Conservation (phyloP, 2,888 invertebrate genomes). For the Seira ritae region DNA sequence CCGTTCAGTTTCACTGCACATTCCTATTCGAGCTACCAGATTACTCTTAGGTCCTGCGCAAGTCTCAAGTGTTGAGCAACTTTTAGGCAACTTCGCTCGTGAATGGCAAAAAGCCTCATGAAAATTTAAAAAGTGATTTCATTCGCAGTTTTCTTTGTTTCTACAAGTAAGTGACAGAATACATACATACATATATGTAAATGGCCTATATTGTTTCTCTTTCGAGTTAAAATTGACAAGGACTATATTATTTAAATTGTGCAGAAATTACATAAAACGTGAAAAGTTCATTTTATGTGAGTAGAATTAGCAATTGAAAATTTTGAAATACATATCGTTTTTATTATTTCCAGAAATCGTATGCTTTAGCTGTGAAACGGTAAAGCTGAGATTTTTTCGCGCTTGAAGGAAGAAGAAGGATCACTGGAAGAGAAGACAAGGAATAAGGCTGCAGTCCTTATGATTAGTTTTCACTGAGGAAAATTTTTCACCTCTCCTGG, state of each 20-base stretch:
- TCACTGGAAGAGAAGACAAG: not conserved
- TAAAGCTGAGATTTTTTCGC: conserved; percentile 44
- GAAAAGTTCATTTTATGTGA: no score
- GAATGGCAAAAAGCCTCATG: not conserved
- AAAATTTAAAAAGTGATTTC: conserved; percentile 4
- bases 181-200: not conserved
- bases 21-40: not conserved
- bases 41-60: not conserved
- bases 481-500: not conserved
- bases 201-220: no score
- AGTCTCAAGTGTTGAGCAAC: conserved; percentile 16
- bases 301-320: not conserved
- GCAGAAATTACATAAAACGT: no score
- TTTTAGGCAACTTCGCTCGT: not conserved
- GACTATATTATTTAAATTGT: no score
- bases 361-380: conserved; percentile 53
- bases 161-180: conserved; percentile 11
- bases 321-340: not conserved
- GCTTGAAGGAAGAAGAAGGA: conserved; percentile 3
- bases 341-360: conserved; percentile 59
- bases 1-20: conserved; percentile 62
- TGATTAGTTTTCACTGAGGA: conserved; percentile 23
- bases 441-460: conserved; percentile 57
- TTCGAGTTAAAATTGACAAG: no score
- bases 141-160: not conserved